These are phyloP conservation scores for Antechinus stuartii DNA, from an alignment of 2,113 vertebrate species.

Conservation along the genomic window DNA sequence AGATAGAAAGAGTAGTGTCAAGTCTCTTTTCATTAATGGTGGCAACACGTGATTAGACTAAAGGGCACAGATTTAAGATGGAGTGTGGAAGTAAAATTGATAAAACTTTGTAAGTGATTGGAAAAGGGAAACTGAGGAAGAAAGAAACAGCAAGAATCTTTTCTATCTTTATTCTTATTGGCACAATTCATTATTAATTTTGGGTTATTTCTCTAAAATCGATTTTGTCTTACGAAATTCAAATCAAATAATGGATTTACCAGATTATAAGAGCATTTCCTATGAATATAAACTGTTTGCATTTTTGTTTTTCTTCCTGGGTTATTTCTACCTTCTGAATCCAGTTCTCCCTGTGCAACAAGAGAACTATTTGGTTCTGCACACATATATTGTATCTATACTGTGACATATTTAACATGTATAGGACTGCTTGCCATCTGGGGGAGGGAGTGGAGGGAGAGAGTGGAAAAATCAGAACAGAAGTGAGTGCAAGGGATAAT, in stretches of 20 bases:
- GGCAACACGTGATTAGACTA: background rate
- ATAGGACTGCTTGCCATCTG: too few relatives aligned
- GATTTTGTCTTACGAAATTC: constrained; percentile 8
- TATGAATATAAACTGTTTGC: background rate
- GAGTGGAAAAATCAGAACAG: too few relatives aligned
- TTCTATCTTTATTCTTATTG: constrained; percentile 21
- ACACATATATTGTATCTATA: too few relatives aligned
- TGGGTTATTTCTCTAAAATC: constrained; percentile 15
- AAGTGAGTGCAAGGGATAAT: too few relatives aligned
- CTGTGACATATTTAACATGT: too few relatives aligned
- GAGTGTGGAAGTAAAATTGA: background rate
- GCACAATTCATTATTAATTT: background rate
- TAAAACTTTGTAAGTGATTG: background rate
- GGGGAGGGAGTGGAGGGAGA: too few relatives aligned
- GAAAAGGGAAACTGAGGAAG: background rate
- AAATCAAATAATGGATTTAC: constrained; percentile 34
- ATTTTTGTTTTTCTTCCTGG: too few relatives aligned
- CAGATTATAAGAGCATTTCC: constrained; percentile 10
- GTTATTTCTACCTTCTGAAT: too few relatives aligned
- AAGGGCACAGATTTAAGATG: background rate
- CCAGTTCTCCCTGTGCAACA: too few relatives aligned
- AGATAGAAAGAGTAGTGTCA: background rate
- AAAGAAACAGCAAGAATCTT: background rate
- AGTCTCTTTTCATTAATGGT: background rate
- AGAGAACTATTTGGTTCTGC: too few relatives aligned